A percentile compares a stretch with the other conserved stretches of the same genome.
These are phyloP conservation scores for Phrixothrix hirtus DNA, from an alignment of 2,888 invertebrate species.

Conservation along the genomic window DNA sequence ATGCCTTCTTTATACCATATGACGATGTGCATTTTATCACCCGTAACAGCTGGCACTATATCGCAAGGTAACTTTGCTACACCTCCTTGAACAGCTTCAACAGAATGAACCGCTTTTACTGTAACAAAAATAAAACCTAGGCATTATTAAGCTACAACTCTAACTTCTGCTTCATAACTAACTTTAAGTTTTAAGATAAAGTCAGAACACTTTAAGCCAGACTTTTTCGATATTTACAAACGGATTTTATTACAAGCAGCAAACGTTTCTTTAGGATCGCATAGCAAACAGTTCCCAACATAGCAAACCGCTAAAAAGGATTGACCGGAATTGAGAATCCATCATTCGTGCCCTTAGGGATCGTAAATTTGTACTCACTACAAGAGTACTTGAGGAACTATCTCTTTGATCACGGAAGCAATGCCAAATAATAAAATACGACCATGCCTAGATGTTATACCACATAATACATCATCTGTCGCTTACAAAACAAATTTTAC, in stretches of 20 bases:
- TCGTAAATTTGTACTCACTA: slow-evolving; percentile 25
- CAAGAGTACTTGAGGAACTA: slow-evolving; percentile 21
- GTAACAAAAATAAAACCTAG: slow-evolving; percentile 38
- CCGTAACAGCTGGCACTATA: slow-evolving; percentile 60
- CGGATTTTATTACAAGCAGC: slow-evolving; percentile 2
- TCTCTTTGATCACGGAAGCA: slow-evolving; percentile 16
- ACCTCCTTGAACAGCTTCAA: slow-evolving; percentile 64
- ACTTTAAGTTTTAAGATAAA: not conserved
- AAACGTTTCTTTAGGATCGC: slow-evolving; percentile 10
- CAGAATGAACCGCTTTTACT: slow-evolving; percentile 50
- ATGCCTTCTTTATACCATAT: slow-evolving; percentile 67
- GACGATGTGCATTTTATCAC: slow-evolving; percentile 65
- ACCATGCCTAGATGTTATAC: slow-evolving; percentile 8
- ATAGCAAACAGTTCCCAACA: slow-evolving; percentile 5
- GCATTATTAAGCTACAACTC: slow-evolving; percentile 2
- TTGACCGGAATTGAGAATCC: slow-evolving; percentile 18
- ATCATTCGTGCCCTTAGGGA: slow-evolving; percentile 22
- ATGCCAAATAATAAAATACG: slow-evolving; percentile 16
- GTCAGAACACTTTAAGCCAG: not conserved
- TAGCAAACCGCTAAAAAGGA: slow-evolving; percentile 13
- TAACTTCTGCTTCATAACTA: not conserved
- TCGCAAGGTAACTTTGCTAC: slow-evolving; percentile 65
- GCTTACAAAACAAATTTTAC: slow-evolving; percentile 13
- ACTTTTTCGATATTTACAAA: slow-evolving; percentile 1
- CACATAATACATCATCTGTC: slow-evolving; percentile 9